Base-by-base conservation (phyloP, 1,140 invertebrate species). In the Subanguina moxae region DNA sequence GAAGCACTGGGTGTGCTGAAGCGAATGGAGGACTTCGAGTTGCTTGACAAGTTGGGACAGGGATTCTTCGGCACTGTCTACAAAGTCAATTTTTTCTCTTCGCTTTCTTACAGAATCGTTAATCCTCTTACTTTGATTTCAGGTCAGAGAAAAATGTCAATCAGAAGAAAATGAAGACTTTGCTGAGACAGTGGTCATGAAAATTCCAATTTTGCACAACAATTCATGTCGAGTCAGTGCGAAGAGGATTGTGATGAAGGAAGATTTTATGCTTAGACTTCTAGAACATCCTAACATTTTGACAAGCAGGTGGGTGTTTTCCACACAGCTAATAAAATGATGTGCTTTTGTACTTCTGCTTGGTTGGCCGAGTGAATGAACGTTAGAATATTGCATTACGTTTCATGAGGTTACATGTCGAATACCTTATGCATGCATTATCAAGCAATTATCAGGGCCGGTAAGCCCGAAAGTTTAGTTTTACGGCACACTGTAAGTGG, bases 41-140 rank as follows among this genome's bases (percentile, higher is more conserved):
- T 74, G 23, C 52, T 77, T 8, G 70, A 74, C 46, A 64, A 56
- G 46, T 46, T 76, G 21, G 74, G 75, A 13, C 27, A 69, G 45
- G 74, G 74, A 23, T 76, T 76, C 38, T 76, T 76, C 32, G 74
- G 74, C 27, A 58, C 58, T 17, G 74, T 78, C 32, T 80, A 72
- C 28, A 72, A 76, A 73, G 71, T 72, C 57, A 7, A 62, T 30
- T 64, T 57, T 43, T 71, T 0, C 21, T 9, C 21, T 38, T 46
- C 11, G 32, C 11, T 38, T 38, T 38, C 3, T 38, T 38, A 5
- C 32, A 38, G 32, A 38, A 38, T 38, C 32, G 32, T 38, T 11
- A 38, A 38, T 11, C 32, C 32, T 38, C 32, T 5, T 38, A n/a
- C 11, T 38, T 11, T 38, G 11, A 38, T 63, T 28, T 74, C 70